Base-by-base conservation (phyloP, 2,888 invertebrate genomes). In the Brachyptera risi region DNA sequence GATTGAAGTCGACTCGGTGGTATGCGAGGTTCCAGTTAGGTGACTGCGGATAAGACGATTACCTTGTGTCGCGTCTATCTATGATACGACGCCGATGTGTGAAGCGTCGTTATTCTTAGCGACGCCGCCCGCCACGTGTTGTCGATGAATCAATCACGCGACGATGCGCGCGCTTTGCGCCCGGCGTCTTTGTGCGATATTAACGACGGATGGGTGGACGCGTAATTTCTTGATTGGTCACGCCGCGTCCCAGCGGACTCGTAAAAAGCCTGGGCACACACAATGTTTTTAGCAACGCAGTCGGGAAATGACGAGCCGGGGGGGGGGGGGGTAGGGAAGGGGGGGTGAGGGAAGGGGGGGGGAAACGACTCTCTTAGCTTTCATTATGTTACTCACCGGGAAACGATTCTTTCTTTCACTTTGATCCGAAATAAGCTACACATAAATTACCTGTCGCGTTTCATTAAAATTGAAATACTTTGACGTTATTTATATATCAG, bases 191-290 rank as follows among this genome's bases (percentile, higher is more conserved):
- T 42, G 42, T 42, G 27, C 24, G 49, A 49, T 49, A 58, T 51
- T 61, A 58, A 59, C 57, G 62, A 62, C 54, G 62, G 62, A 62
- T 49, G 62, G 58, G 56, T 59, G 58, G 62, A 35, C 24, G 50
- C 40, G 59, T 58, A 62, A 62, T 62, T 58, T 51, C 54, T 58
- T 62, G 62, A 62, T 62, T 62, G 62, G 62, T 54, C 62, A 62
- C 62, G 50, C 27, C 3, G 27, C 17, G 31, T 51, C 50, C 42
- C 42, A 11, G 19, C 11, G 42, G 42, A 11, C 19, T n/a, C 19
- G 21, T 42, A n/a, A 42, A 42, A 42, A 42, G 13, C 21, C 13
- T 7, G 42, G 5, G 17, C 19, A n/a, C n/a, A n/a, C n/a, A 42
- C 42, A 42, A 42, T 42, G 42, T 15, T 3, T 3, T 17, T 9